Evolutionary conservation across 2,888 invertebrate species (phyloP), one percentile per base, ranked within the genome.

Genomic region (Napeogenes sylphis): DNA sequence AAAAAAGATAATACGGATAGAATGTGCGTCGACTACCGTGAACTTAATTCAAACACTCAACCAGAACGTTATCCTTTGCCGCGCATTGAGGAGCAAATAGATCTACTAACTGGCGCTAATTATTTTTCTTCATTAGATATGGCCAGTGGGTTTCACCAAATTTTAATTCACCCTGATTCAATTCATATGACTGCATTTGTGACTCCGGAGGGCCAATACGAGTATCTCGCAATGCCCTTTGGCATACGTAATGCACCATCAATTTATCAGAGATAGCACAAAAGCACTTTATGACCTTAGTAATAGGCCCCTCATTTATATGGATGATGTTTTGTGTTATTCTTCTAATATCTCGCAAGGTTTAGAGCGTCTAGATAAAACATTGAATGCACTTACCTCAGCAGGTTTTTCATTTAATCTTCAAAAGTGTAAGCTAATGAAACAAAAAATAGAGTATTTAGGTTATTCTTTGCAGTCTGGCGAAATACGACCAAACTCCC

Each of bases 251-350:
- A 70, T 55, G 71, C 73, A 3, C 81, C 81, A 12, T 71, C 78
- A 0, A 76, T 78, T 4, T 83, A 80, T 62, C 76, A 77, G 59
- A 58, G 79, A 12, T 73, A 73, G 81, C 2, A 75, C 66, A 51
- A 64, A 59, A n/a, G 71, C 78, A 21, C 4, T 66, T 1, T 12
- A 51, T n/a, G 33, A 54, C 1, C 10, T 65, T 21, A n/a, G 64
- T 5, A 53, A 68, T 47, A 59, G 62, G n/a, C 64, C 65, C 0
- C n/a, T n/a, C n/a, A n/a, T n/a, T n/a, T n/a, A n/a, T n/a, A n/a
- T n/a, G n/a, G n/a, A n/a, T n/a, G n/a, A 72, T 10, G 69, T 70
- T 2, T 33, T 72, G 0, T 65, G 64, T 42, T 62, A 61, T n/a
- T 69, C 70, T 21, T 3, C 2, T 0, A 32, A 65, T 13, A 45